These are phyloP conservation scores for Albula glossodonta DNA, from an alignment of 2,113 vertebrate species.

Conservation along the genomic window DNA sequence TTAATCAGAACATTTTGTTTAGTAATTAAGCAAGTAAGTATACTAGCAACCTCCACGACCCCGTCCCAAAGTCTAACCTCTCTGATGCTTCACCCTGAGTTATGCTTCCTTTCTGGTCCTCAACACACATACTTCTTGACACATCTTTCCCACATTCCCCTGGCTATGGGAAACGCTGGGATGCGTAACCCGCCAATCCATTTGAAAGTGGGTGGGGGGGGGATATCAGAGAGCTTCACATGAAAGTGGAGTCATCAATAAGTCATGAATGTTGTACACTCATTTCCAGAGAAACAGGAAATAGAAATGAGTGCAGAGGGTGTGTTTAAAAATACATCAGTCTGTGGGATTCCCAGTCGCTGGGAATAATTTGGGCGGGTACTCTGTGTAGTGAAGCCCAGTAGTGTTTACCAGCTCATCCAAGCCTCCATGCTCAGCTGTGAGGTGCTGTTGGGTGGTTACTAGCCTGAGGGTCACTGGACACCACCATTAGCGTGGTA, in stretches of 20 bases:
- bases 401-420: too few relatives aligned
- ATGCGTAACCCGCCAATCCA: not conserved
- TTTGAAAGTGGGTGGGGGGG: not conserved
- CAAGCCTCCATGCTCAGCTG: not conserved
- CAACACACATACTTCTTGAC: too few relatives aligned
- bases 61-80: not conserved
- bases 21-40: conserved; percentile 20
- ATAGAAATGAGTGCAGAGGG: conserved; percentile 9
- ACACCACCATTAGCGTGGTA: not conserved
- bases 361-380: not conserved
- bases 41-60: not conserved
- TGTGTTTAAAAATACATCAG: conserved; percentile 29
- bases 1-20: not conserved
- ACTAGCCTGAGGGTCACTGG: not conserved
- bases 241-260: conserved; percentile 24
- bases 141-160: too few relatives aligned
- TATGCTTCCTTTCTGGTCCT: not conserved
- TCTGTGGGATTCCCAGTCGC: not conserved
- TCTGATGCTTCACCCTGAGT: not conserved
- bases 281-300: conserved; percentile 26
- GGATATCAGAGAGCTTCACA: conserved; percentile 6
- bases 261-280: conserved; percentile 10
- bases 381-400: too few relatives aligned
- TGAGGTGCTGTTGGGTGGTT: not conserved
- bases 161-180: too few relatives aligned